Evolutionary conservation across 2,113 vertebrate species (phyloP).

Genomic region (Chaetura pelagica): DNA sequence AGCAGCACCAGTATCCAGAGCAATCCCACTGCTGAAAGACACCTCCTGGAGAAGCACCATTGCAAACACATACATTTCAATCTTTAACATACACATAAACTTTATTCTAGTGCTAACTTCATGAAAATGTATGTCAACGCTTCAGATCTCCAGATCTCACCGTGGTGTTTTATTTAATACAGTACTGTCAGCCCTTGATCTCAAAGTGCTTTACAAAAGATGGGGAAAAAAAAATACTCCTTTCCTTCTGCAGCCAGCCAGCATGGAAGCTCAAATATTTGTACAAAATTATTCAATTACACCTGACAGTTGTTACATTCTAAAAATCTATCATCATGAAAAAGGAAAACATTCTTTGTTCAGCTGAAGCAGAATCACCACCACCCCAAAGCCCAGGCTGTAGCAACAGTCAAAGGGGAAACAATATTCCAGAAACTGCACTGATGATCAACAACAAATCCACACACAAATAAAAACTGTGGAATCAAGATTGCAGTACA

Average conservation of each 20-base stretch:
- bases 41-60: background rate
- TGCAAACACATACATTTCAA: background rate
- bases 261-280: background rate
- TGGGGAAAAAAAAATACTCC: background rate
- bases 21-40: background rate
- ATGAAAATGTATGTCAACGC: background rate
- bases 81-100: background rate
- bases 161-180: background rate
- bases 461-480: background rate
- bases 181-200: background rate
- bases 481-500: background rate
- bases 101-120: background rate
- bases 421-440: background rate
- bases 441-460: background rate
- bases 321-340: background rate
- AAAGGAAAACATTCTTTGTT: background rate
- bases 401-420: background rate
- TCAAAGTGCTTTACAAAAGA: conserved; percentile 70
- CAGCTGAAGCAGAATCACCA: rapidly evolving
- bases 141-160: background rate
- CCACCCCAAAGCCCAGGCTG: rapidly evolving
- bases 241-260: background rate
- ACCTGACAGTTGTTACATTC: background rate
- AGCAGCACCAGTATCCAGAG: background rate
- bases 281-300: background rate